A percentile compares a stretch with the other conserved stretches of the same genome.
These are phyloP conservation scores for Pavo muticus DNA, from an alignment of 2,113 vertebrate genomes.

Conservation along the genomic window DNA sequence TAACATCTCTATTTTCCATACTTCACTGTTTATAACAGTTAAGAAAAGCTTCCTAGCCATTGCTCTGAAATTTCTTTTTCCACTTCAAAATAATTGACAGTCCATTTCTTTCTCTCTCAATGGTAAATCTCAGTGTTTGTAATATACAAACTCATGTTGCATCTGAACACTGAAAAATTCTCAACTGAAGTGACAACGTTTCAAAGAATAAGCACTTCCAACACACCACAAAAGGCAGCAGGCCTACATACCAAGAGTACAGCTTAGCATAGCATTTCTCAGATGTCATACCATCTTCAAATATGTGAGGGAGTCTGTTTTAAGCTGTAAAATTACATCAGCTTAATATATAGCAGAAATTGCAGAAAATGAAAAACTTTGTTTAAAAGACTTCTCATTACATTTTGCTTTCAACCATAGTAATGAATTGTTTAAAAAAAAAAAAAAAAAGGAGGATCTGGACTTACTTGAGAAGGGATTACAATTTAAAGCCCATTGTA, in stretches of 20 bases:
- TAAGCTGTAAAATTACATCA: neutral
- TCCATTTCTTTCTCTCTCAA: neutral
- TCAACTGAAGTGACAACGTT: neutral
- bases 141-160: neutral
- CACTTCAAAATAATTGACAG: neutral
- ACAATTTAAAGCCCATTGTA: neutral
- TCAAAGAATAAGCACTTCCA: neutral
- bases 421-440: neutral
- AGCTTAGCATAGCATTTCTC: neutral
- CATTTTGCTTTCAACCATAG: neutral
- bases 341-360: neutral
- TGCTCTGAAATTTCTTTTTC: neutral
- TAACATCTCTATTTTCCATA: neutral
- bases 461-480: neutral
- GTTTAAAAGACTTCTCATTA: neutral
- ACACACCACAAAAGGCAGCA: neutral
- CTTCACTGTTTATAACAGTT: neutral
- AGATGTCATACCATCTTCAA: accelerated
- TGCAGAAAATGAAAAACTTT: neutral
- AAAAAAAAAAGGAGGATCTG: neutral
- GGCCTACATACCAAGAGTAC: neutral
- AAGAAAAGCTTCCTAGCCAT: neutral
- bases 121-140: neutral
- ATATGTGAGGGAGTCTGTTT: neutral
- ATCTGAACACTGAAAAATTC: neutral